These are phyloP conservation scores for Corbicula japonica DNA, from an alignment of 2,888 invertebrate genomes.

Conservation along the genomic window DNA sequence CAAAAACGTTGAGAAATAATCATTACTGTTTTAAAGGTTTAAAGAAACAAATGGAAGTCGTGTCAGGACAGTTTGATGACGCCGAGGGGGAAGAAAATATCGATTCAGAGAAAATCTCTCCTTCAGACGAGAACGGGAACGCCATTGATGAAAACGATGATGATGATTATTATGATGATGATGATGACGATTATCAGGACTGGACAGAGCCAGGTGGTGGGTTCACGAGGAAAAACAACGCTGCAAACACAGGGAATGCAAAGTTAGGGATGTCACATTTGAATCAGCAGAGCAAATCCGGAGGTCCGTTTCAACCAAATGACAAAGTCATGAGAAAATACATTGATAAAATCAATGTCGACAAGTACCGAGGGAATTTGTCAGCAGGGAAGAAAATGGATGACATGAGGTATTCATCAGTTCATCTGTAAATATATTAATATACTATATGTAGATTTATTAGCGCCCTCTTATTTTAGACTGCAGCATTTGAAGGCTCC, in stretches of 20 bases:
- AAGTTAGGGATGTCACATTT: conserved; percentile 55
- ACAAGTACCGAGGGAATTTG: too few relatives aligned
- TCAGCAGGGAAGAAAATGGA: conserved; percentile 91
- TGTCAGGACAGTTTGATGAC: conserved; percentile 57
- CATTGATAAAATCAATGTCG: conserved; percentile 93
- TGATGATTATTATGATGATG: conserved; percentile 72
- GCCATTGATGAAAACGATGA: conserved; percentile 45
- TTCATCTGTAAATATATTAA: too few relatives aligned
- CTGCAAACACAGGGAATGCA: conserved; percentile 50
- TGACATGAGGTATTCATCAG: conserved; percentile 88
- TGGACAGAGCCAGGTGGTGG: conserved; percentile 73
- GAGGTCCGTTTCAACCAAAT: conserved; percentile 89
- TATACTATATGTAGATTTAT: too few relatives aligned
- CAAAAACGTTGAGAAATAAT: too few relatives aligned
- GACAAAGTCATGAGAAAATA: conserved; percentile 94
- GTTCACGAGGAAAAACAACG: conserved; percentile 77
- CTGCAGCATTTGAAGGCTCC: too few relatives aligned
- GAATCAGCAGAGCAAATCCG: conserved; percentile 53
- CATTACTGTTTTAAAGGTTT: too few relatives aligned
- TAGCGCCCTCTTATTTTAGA: too few relatives aligned
- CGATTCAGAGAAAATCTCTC: background rate
- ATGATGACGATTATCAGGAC: conserved; percentile 74
- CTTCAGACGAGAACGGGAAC: background rate
- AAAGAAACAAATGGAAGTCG: conserved; percentile 19
- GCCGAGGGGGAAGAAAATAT: conserved; percentile 26